phyloP scores from a whole-genome alignment of 2,888 invertebrate species.

The Drosophila flavopinicola region DNA sequence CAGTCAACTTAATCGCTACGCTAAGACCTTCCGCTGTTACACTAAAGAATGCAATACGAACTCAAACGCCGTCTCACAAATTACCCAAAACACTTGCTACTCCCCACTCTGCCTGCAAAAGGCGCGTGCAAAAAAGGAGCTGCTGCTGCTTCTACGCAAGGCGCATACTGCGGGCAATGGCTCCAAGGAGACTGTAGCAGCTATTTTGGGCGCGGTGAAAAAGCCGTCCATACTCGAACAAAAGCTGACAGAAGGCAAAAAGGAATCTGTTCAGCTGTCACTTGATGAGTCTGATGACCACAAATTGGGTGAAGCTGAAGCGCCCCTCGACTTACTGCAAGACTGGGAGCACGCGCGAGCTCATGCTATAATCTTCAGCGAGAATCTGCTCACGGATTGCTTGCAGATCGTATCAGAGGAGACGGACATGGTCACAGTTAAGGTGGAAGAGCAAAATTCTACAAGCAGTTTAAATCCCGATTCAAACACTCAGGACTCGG shows the following conservation, averaged over 20 bases:
- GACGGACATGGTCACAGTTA: slow-evolving; percentile 38
- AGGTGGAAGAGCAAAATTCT: slow-evolving; percentile 57
- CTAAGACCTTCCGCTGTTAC: slow-evolving; percentile 90
- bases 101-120: slow-evolving; percentile 92
- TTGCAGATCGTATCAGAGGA: slow-evolving; percentile 28
- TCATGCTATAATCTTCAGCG: slow-evolving; percentile 85
- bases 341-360: slow-evolving; percentile 86
- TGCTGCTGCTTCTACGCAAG: slow-evolving; percentile 87
- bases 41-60: slow-evolving; percentile 88
- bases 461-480: slow-evolving; percentile 27
- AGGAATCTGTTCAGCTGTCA: slow-evolving; percentile 67
- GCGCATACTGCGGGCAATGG: slow-evolving; percentile 86
- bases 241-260: slow-evolving; percentile 87
- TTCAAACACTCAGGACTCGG: slow-evolving; percentile 71
- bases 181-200: slow-evolving; percentile 84
- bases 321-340: slow-evolving; percentile 81
- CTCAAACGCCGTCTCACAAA: slow-evolving; percentile 86
- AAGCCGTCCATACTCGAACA: slow-evolving; percentile 90
- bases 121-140: slow-evolving; percentile 88
- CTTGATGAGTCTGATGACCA: slow-evolving; percentile 78
- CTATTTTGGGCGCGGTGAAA: slow-evolving; percentile 85
- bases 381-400: slow-evolving; percentile 65
- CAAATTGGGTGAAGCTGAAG: slow-evolving; percentile 69
- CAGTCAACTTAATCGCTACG: slow-evolving; percentile 88
- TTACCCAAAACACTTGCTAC: slow-evolving; percentile 88